A percentile compares a stretch with the other conserved stretches of the same genome.
Evolutionary conservation across 2,797 vertebrate genomes (phyloP).

Genomic region (Spinus olivaceus): DNA sequence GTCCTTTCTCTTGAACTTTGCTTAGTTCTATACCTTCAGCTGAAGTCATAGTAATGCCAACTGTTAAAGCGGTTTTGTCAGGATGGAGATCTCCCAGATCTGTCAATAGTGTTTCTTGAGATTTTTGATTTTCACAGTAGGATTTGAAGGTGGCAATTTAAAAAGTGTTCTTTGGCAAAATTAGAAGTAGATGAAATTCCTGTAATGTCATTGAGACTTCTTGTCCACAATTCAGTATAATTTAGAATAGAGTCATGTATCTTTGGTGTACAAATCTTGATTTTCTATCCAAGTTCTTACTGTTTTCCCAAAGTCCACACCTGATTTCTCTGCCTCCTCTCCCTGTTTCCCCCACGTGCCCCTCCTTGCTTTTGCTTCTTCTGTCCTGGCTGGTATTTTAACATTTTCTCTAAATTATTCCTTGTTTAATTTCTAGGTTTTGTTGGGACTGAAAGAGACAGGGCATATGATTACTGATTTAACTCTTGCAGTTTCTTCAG

Average conservation of each 20-base stretch:
- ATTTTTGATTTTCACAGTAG: background rate
- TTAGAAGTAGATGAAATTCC: background rate
- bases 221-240: background rate
- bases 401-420: background rate
- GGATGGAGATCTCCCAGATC: fast-evolving
- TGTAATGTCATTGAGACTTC: background rate
- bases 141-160: background rate
- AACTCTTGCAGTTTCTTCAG: background rate
- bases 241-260: background rate
- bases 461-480: background rate
- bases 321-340: background rate
- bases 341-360: fast-evolving
- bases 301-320: background rate
- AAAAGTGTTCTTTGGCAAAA: background rate
- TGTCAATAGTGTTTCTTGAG: background rate
- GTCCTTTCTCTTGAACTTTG: background rate
- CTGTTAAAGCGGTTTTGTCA: background rate
- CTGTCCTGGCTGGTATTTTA: background rate
- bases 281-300: background rate
- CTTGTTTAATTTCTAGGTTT: background rate
- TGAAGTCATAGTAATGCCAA: background rate
- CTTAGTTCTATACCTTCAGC: background rate
- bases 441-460: background rate
- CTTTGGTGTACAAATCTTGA: background rate
- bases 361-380: background rate